Base-by-base conservation (phyloP, 2,113 vertebrate genomes). In the Corapipo altera region DNA sequence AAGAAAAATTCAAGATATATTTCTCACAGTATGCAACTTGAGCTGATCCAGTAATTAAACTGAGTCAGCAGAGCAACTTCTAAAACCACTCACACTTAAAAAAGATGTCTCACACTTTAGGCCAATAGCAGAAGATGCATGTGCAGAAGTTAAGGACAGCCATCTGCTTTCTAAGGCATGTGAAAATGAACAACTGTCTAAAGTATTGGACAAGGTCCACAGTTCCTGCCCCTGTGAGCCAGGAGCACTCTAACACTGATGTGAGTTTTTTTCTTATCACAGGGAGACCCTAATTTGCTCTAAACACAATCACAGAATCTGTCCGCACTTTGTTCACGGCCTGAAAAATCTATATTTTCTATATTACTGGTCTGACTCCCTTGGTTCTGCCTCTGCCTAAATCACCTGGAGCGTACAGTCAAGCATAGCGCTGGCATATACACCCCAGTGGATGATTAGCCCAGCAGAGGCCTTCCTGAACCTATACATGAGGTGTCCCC, bases 381-480 rank as follows among this genome's bases (percentile, higher is more conserved):
- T 43, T 4, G 0, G 12, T 55, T 64, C 86, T 88, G 35, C 37
- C 57, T 70, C 27, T 20, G 8, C 11, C 23, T 67, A 26, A 32
- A 57, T 61, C 55, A n/a, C 10, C 37, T 41, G 24, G 24, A 72
- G 69, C 1, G 19, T 2, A 44, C 0, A 0, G 13, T 28, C 69
- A 85, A 41, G 10, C 28, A 8, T 3, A 43, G 33, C 12, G 35
- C 39, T 21, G 27, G 20, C 43, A 35, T 4, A 21, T 11, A 30
- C 12, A 59, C 43, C 33, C 66, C 35, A 54, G 61, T 3, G 26
- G 43, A 15, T 32, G 15, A 44, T 9, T 6, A 87, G 24, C 48
- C 8, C 51, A 71, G 52, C 26, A 52, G 62, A 93, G 73, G 33
- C 67, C 18, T 65, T 81, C 39, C 62, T 82, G 52, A 75, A 64